Percentiles rank a stretch among this genome's conserved stretches.
These are phyloP conservation scores for Philereme transversata DNA, from an alignment of 2,888 invertebrate species.

Conservation along the genomic window DNA sequence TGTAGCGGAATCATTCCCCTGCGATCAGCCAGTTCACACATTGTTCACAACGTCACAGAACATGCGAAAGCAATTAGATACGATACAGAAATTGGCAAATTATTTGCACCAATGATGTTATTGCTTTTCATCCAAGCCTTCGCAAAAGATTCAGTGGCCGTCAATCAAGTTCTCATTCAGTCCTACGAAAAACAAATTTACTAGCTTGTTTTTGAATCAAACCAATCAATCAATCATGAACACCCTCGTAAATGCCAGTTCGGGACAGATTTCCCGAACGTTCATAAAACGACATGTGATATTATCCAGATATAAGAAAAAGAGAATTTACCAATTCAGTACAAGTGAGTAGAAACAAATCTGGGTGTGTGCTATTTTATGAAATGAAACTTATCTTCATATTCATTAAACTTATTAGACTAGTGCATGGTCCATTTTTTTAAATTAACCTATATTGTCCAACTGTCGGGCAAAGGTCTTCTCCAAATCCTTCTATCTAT, in stretches of 20 bases:
- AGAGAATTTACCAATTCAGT: constrained; percentile 10
- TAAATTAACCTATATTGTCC: no score
- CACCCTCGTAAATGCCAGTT: constrained; percentile 21
- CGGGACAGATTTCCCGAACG: constrained; percentile 12
- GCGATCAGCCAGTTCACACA: constrained; percentile 27
- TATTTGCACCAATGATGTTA: constrained; percentile 30
- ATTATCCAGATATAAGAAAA: constrained; percentile 24
- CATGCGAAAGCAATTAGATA: constrained; percentile 35
- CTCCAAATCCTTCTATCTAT: no score
- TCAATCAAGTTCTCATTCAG: constrained; percentile 8
- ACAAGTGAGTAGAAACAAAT: not conserved
- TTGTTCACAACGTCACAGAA: constrained; percentile 28
- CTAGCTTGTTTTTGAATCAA: constrained; percentile 15
- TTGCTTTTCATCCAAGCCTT: not conserved
- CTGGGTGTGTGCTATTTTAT: not conserved
- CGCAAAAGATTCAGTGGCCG: not conserved
- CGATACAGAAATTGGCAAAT: constrained; percentile 20
- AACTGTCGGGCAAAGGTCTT: no score
- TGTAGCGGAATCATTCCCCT: constrained; percentile 28
- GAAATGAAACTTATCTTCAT: no score
- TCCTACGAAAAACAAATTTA: not conserved
- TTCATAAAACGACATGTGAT: constrained; percentile 13
- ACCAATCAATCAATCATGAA: constrained; percentile 10
- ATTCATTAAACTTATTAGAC: no score
- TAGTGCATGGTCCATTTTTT: no score